Evolutionary conservation across 2,113 vertebrate species (phyloP), one percentile per base, ranked within the genome.

Genomic region (Alexandromys fortis): DNA sequence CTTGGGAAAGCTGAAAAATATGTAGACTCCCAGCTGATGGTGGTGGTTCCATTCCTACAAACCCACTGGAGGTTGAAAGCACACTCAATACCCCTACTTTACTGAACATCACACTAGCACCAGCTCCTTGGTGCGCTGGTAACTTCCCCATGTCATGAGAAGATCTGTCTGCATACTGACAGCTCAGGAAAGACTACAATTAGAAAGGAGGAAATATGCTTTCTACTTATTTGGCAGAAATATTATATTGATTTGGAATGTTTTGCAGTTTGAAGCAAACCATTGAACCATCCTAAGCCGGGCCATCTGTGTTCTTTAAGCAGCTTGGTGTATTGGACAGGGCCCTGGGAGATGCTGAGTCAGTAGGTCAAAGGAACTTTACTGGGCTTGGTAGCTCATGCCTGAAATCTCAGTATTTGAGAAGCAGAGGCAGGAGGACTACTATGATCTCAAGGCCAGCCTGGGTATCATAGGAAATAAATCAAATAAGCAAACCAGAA

Each of bases 1-100:
- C 52, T 92, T 81, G 26, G 79, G n/a, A 90, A 94, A 92, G 79
- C 70, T n/a, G 76, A 89, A 96, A 78, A 83, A 45, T 75, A 61
- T 79, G 3, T 52, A 90, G 78, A 68, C 10, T 52, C n/a, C 76
- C 11, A 13, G 42, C 61, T 86, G 68, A 58, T 7, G n/a, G 52
- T 61, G 75, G 61, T 7, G 26, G 38, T 58, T 76, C 82, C 9
- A 35, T 68, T 26, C 45, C 14, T 4, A 35, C 17, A 77, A 76
- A 90, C 9, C 35, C 10, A 38, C 49, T 42, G 30, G 35, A 85
- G 52, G 19, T 19, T 42, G 21, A 45, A 28, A 35, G 45, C 67
- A 26, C 22, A 55, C 11, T 42, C 10, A 55, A 24, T 21, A 30
- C 9, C 16, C 22, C 26, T 35, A 26, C 55, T 45, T 33, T 33